Percentiles rank a stretch among this genome's conserved stretches.
Conservation (phyloP, 2,113 vertebrate species). For the Oriolus oriolus region DNA sequence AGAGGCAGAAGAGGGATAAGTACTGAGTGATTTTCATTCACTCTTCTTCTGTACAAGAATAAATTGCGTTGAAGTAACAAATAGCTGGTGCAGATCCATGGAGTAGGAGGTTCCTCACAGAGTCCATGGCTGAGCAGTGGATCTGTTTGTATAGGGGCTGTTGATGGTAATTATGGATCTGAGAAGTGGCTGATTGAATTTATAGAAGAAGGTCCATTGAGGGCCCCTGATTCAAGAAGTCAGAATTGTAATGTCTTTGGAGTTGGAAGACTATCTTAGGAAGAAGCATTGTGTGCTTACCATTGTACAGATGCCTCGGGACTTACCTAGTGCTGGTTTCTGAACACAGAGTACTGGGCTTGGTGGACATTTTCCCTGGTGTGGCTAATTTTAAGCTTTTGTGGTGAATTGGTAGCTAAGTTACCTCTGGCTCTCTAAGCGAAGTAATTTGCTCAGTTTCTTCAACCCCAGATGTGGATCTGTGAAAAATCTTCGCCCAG, state of each 20-base stretch:
- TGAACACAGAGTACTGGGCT: neutral
- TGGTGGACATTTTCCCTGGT: neutral
- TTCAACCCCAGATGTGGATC: neutral
- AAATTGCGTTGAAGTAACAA: neutral
- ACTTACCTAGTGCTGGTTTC: neutral
- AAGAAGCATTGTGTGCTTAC: neutral
- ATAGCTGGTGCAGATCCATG: fast-evolving
- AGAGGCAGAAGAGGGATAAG: neutral
- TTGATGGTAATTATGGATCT: neutral
- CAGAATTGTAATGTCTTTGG: neutral
- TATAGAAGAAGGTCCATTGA: neutral
- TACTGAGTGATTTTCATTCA: neutral
- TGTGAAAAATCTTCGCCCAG: neutral
- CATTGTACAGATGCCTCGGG: neutral
- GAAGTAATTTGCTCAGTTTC: neutral
- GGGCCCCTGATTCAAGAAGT: neutral
- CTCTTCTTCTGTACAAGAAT: neutral
- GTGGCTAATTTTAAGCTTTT: neutral
- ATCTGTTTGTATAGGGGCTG: neutral
- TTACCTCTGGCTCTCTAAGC: neutral
- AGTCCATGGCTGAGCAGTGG: neutral
- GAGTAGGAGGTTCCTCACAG: neutral
- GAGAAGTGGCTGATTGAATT: neutral
- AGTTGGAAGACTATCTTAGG: neutral
- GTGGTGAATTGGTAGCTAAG: neutral